Conservation (phyloP, 2,888 invertebrate genomes). For the Bhutanitis thaidina region DNA sequence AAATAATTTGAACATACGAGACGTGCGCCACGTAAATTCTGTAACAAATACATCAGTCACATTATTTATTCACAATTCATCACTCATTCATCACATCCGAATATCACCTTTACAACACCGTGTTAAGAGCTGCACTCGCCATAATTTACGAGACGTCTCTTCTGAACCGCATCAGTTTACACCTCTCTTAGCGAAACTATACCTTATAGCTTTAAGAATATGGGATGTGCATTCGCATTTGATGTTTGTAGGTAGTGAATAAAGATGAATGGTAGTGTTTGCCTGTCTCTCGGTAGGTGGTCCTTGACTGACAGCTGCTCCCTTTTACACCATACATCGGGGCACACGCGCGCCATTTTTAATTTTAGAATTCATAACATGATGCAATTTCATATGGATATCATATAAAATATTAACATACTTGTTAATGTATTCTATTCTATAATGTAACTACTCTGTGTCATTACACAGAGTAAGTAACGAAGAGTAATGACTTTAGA, state of each 20-base stretch:
- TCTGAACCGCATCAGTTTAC: slow-evolving; percentile 25
- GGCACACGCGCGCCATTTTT: slow-evolving; percentile 51
- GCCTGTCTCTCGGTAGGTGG: slow-evolving; percentile 66
- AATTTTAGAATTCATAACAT: slow-evolving; percentile 43
- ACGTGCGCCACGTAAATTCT: slow-evolving; percentile 24
- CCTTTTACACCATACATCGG: slow-evolving; percentile 46
- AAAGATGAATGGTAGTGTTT: slow-evolving; percentile 72
- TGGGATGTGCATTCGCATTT: slow-evolving; percentile 1
- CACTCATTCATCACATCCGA: slow-evolving; percentile 42
- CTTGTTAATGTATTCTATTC: too few relatives aligned
- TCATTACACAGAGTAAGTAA: too few relatives aligned
- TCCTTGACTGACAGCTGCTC: slow-evolving; percentile 71
- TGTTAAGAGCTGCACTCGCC: slow-evolving; percentile 44
- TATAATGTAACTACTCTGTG: too few relatives aligned
- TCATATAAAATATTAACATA: too few relatives aligned
- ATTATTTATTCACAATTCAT: slow-evolving; percentile 50
- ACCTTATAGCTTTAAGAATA: slow-evolving; percentile 22
- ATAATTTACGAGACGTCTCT: slow-evolving; percentile 55
- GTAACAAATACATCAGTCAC: slow-evolving; percentile 47
- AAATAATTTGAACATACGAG: slow-evolving; percentile 34
- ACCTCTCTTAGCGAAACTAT: slow-evolving; percentile 16
- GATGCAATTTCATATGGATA: background rate
- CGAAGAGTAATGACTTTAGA: too few relatives aligned
- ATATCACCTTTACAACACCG: slow-evolving; percentile 44
- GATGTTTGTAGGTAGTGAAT: slow-evolving; percentile 41